phyloP scores from a whole-genome alignment of 2,888 invertebrate species.

The Morpho helenor region DNA sequence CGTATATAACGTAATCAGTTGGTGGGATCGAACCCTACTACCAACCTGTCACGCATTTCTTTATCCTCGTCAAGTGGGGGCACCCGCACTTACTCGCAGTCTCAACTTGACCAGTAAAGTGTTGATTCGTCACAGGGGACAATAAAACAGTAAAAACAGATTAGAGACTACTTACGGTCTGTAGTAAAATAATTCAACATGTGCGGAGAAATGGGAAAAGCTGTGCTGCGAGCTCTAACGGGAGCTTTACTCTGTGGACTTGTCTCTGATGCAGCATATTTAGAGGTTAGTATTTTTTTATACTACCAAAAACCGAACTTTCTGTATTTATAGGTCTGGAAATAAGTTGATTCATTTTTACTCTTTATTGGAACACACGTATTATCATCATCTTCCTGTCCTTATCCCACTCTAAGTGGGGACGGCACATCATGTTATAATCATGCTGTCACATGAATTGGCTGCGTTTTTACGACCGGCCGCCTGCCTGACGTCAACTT shows the following conservation, averaged over 20 bases:
- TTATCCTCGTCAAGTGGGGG: slow-evolving; percentile 18
- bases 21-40: slow-evolving; percentile 18
- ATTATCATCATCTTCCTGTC: too few species aligned
- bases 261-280: slow-evolving; percentile 69
- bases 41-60: slow-evolving; percentile 4
- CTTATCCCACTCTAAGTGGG: too few species aligned
- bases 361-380: too few species aligned
- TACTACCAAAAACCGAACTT: too few species aligned
- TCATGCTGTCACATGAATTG: too few species aligned
- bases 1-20: not conserved
- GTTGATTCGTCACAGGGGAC: slow-evolving; percentile 26
- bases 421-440: too few species aligned
- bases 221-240: slow-evolving; percentile 66
- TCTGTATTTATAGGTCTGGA: too few species aligned
- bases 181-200: slow-evolving; percentile 40
- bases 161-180: not conserved
- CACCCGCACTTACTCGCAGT: slow-evolving; percentile 14
- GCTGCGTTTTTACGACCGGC: too few species aligned
- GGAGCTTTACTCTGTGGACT: slow-evolving; percentile 66
- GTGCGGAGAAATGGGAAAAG: slow-evolving; percentile 75
- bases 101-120: slow-evolving; percentile 17
- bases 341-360: too few species aligned
- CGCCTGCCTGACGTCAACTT: too few species aligned
- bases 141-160: not conserved
- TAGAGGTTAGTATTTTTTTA: slow-evolving; percentile 48